A percentile compares a stretch with the other conserved stretches of the same genome.
phyloP scores from a whole-genome alignment of 2,888 invertebrate genomes.

The Oasisia sp. region DNA sequence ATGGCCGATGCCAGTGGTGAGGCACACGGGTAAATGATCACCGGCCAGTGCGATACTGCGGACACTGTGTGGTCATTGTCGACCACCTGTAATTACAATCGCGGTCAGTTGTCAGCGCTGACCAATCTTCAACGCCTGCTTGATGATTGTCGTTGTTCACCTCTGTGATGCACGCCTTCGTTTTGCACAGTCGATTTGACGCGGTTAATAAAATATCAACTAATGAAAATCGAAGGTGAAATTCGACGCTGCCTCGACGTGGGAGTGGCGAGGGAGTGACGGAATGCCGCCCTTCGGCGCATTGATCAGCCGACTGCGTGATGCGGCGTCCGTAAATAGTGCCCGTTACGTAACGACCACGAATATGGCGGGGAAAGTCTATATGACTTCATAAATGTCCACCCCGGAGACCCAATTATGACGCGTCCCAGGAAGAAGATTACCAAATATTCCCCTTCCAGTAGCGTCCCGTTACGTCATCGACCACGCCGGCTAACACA shows the following conservation, averaged over 20 bases:
- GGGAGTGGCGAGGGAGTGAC: neutral
- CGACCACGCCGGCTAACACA: neutral
- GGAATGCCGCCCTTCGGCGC: neutral
- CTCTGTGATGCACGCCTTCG: neutral
- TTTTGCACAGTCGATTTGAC: neutral
- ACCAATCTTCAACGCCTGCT: neutral
- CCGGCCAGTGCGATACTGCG: neutral
- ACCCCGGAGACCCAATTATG: conserved; percentile 12
- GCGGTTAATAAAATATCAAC: neutral
- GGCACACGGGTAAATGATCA: neutral
- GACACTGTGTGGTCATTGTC: neutral
- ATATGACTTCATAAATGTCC: conserved; percentile 13
- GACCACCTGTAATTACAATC: neutral
- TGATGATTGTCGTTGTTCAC: neutral
- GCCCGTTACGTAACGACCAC: neutral
- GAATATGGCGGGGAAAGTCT: conserved; percentile 6
- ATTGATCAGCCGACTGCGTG: neutral
- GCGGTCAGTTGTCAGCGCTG: neutral
- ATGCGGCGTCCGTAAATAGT: neutral
- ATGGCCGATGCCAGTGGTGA: neutral
- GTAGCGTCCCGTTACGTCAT: conserved; percentile 8
- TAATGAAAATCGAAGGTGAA: conserved; percentile 12
- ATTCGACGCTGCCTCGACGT: neutral
- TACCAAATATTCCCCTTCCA: neutral
- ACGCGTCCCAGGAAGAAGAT: conserved; percentile 5